Conservation (phyloP, 2,113 vertebrate genomes). For the Micromys minutus region DNA sequence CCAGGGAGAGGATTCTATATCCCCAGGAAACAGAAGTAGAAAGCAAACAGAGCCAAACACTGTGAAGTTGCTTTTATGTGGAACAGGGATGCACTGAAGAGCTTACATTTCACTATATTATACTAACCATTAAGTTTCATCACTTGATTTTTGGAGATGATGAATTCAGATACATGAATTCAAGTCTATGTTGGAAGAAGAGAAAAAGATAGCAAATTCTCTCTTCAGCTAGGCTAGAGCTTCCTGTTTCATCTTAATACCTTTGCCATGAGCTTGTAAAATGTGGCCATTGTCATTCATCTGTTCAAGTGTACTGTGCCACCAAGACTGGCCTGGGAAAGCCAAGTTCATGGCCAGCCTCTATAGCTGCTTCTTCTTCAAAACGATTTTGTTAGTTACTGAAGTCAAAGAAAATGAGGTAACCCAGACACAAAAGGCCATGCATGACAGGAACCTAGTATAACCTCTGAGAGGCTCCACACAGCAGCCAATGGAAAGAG, state of each 20-base stretch:
- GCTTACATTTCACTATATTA: background rate
- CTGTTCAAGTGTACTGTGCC: too few relatives aligned
- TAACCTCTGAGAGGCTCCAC: too few relatives aligned
- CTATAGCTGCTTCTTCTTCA: background rate
- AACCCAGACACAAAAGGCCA: too few relatives aligned
- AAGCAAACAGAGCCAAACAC: background rate
- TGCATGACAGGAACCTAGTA: too few relatives aligned
- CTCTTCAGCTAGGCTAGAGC: too few relatives aligned
- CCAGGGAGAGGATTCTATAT: background rate
- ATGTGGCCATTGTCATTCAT: background rate
- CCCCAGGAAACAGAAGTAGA: background rate
- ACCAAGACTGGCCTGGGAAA: background rate
- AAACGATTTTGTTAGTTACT: conserved; percentile 18
- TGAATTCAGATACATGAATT: background rate
- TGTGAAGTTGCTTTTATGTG: background rate
- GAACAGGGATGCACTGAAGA: background rate
- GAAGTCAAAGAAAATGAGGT: background rate
- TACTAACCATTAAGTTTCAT: background rate
- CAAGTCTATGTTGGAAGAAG: rapidly evolving
- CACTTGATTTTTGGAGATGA: background rate
- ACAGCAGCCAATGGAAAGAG: too few relatives aligned
- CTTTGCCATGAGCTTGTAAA: background rate
- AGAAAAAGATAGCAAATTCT: background rate
- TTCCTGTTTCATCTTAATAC: rapidly evolving
- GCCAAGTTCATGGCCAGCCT: background rate